Evolutionary conservation across 2,888 invertebrate species (phyloP).

Genomic region (Amblyjoppa fuscipennis): DNA sequence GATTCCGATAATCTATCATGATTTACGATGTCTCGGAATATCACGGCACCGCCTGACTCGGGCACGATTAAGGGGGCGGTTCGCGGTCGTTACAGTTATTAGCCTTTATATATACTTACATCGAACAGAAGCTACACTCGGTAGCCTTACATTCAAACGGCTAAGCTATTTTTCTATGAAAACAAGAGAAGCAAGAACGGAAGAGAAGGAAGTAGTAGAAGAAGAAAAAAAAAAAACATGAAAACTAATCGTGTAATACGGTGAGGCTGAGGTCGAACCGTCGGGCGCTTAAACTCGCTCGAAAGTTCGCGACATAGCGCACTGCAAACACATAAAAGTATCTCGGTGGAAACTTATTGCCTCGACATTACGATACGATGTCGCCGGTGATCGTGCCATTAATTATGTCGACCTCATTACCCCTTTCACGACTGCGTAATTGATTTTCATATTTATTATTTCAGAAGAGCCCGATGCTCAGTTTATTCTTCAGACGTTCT

Average conservation of each 20-base stretch:
- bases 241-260: constrained; percentile 56
- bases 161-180: constrained; percentile 35
- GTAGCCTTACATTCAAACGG: constrained; percentile 22
- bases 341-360: constrained; percentile 49
- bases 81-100: constrained; percentile 69
- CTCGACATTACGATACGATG: constrained; percentile 55
- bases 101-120: constrained; percentile 59
- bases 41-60: constrained; percentile 73
- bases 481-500: background rate
- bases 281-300: constrained; percentile 56
- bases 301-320: constrained; percentile 46
- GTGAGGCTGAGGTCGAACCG: constrained; percentile 46
- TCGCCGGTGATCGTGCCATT: constrained; percentile 40
- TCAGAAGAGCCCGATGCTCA: background rate
- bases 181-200: constrained; percentile 11
- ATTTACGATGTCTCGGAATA: constrained; percentile 74
- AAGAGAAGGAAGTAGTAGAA: background rate
- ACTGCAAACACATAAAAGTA: constrained; percentile 18
- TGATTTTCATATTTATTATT: constrained; percentile 19
- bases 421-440: constrained; percentile 41
- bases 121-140: constrained; percentile 24
- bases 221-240: constrained; percentile 33
- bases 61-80: constrained; percentile 69
- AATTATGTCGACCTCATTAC: constrained; percentile 56
- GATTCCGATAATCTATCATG: constrained; percentile 75